phyloP scores from a whole-genome alignment of 2,113 vertebrate species.

The Passer domesticus region DNA sequence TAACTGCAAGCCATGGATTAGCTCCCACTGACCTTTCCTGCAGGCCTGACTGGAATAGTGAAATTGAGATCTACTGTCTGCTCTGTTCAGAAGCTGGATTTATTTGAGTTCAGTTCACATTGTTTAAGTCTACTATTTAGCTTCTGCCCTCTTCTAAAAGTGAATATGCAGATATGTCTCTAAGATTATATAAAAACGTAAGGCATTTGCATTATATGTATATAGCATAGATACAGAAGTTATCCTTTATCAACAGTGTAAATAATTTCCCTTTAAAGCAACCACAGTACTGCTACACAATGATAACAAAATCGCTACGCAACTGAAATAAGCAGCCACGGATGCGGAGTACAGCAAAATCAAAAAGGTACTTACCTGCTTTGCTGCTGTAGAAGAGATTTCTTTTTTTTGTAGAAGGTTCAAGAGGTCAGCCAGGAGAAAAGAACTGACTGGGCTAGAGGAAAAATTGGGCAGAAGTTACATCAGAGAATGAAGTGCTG shows the following conservation, averaged over 20 bases:
- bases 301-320: background rate
- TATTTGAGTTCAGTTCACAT: background rate
- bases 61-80: background rate
- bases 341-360: background rate
- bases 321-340: background rate
- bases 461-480: background rate
- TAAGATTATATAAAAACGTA: background rate
- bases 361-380: slow-evolving; percentile 78
- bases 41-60: background rate
- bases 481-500: background rate
- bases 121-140: background rate
- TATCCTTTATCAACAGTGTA: background rate
- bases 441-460: slow-evolving; percentile 81
- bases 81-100: background rate
- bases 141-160: background rate
- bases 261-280: background rate
- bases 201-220: background rate
- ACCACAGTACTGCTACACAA: background rate
- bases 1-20: background rate
- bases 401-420: slow-evolving; percentile 81
- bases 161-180: background rate
- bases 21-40: background rate
- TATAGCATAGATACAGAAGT: background rate
- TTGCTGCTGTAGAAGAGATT: slow-evolving; percentile 87
- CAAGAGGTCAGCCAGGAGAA: slow-evolving; percentile 85